Evolutionary conservation across 2,888 invertebrate genomes (phyloP), one percentile per base, ranked within the genome.

Genomic region (Dynastes hyllus): DNA sequence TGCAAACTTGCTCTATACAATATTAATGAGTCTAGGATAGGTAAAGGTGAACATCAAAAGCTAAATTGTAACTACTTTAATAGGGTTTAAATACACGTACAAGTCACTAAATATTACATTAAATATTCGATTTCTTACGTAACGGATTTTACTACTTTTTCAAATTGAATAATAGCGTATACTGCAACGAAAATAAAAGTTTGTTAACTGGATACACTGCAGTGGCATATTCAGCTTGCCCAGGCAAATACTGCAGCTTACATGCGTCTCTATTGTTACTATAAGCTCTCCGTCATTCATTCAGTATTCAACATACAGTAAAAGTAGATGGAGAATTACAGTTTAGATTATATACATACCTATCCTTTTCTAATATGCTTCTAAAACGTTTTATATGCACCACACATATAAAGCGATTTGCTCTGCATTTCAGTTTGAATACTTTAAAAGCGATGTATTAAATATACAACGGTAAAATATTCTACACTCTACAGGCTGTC

Each of bases 1-100:
- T 70, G 77, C 32, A 53, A 77, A 77, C 67, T 50, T 77, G 32
- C 77, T 37, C 53, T 67, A 32, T 77, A 53, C 16, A 67, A 53
- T 70, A 70, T 70, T 70, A 70, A 70, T 70, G 51, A n/a, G 13
- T n/a, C 53, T 51, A 70, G 53, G 16, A 70, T 27, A 70, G 51
- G 29, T 70, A 29, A 55, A 51, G 16, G 29, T n/a, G 22, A 70
- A 51, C 70, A 70, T 70, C 70, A 51, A 70, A 70, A 70, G 70
- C 51, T 70, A 32, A 53, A 70, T 55, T 53, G n/a, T 53, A 53
- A 53, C 70, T 53, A 2, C 32, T 70, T 55, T 70, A 50, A 45
- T 50, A 69, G 55, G 2, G 55, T 55, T 55, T 55, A 55, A 55
- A 55, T n/a, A 29, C 37, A 29, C 32, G n/a, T 65, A 65, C 13